Percentiles rank a stretch among this genome's conserved stretches.
Evolutionary conservation across 1,140 invertebrate genomes (phyloP).

Genomic region (Holcopasites calliopsidis): DNA sequence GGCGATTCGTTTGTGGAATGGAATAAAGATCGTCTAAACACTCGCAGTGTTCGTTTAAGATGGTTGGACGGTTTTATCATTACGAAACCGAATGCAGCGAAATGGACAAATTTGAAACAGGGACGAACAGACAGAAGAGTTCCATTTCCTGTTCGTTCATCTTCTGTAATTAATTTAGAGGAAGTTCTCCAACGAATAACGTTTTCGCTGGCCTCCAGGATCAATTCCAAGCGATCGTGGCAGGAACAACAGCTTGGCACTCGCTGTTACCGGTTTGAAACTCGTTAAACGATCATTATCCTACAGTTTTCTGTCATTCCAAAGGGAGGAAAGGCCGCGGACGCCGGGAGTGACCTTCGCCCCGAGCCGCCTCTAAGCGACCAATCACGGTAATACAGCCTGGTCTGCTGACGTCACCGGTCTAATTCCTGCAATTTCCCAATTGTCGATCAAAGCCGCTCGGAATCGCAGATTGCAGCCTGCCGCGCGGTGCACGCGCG

Average conservation of each 20-base stretch:
- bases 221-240: neutral
- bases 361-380: constrained; percentile 60
- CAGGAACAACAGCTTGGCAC: neutral
- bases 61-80: too few relatives aligned
- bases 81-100: too few relatives aligned
- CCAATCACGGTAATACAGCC: constrained; percentile 73
- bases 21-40: too few relatives aligned
- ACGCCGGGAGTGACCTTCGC: constrained; percentile 61
- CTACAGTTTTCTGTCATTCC: neutral
- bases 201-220: too few relatives aligned
- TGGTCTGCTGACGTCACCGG: constrained; percentile 67
- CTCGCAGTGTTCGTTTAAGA: too few relatives aligned
- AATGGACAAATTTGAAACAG: too few relatives aligned
- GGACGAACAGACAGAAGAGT: too few relatives aligned
- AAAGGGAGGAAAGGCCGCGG: constrained; percentile 13
- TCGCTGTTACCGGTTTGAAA: neutral
- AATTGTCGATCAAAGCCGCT: constrained; percentile 75
- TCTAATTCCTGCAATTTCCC: constrained; percentile 76
- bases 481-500: constrained; percentile 43
- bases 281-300: neutral
- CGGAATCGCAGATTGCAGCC: constrained; percentile 70
- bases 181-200: too few relatives aligned
- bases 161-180: too few relatives aligned
- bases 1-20: too few relatives aligned
- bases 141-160: too few relatives aligned